Evolutionary conservation across 2,113 vertebrate genomes (phyloP), one percentile per base, ranked within the genome.

Genomic region (Cottus gobio): DNA sequence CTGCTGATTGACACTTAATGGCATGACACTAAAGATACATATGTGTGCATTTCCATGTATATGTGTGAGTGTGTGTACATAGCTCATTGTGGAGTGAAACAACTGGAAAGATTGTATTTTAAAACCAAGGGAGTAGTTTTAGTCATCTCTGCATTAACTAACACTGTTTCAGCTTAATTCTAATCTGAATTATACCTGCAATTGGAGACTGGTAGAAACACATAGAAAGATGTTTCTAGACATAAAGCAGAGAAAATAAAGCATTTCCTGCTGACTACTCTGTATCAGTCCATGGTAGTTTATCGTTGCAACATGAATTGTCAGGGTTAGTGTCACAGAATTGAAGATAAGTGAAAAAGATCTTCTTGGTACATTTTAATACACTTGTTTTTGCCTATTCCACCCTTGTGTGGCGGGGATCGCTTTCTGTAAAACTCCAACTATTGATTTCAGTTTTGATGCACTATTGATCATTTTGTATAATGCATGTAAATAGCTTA

Each of bases 1-100:
- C 68, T 90, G 91, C 91, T 90, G 80, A 93, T 83, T 62, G 77
- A 84, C 69, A 87, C 91, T 93, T 95, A 83, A 79, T 20, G 30
- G 7, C 10, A 28, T 57, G 54, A 7, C 24, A 28, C 54, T 34
- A 44, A 75, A 65, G 44, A 71, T 67, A 26, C 44, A 80, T 24
- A 77, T 71, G 70, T 85, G 75, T 88, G 63, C 77, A 89, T 46
- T 77, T 78, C 36, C 87, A 42, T 91, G 73, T 84, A 39, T 75
- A 44, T 79, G 73, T 60, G 28, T 15, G 52, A 80, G 74, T 82
- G 70, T 79, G 75, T 89, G 66, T 90, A 57, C 24, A 52, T 71
- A 66, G 73, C 34, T 83, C 36, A 31, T 5, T 70, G 28, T 81
- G 26, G 37, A 90, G 77, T 4, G 1, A 81, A 57, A 77, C 83